These are phyloP conservation scores for Nectonema munidae DNA, from an alignment of 2,888 invertebrate genomes.

Conservation along the genomic window DNA sequence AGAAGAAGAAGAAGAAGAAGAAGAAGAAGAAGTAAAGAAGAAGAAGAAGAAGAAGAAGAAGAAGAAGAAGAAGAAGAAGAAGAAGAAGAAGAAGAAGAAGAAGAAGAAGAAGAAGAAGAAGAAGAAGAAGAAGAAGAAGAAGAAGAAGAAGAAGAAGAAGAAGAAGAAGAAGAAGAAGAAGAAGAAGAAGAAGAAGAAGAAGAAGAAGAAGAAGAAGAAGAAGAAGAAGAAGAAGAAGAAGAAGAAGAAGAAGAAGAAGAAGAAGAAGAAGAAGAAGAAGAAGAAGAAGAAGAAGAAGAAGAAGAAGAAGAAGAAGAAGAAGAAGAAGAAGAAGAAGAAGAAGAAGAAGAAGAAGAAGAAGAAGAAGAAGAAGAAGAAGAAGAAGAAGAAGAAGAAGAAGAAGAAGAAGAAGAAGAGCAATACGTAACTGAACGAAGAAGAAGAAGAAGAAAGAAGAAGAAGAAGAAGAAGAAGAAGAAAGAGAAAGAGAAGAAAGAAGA, in stretches of 20 bases:
- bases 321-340: slow-evolving; percentile 6
- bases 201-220: slow-evolving; percentile 7
- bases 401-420: slow-evolving; percentile 7
- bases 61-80: slow-evolving; percentile 11
- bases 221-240: slow-evolving; percentile 7
- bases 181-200: slow-evolving; percentile 8
- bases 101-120: slow-evolving; percentile 7
- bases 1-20: slow-evolving; percentile 13
- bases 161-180: background rate
- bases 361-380: slow-evolving; percentile 6
- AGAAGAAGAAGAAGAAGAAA: slow-evolving; percentile 11
- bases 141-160: background rate
- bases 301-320: slow-evolving; percentile 2
- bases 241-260: slow-evolving; percentile 2
- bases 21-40: slow-evolving; percentile 12
- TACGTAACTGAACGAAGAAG: slow-evolving; percentile 7
- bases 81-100: slow-evolving; percentile 11
- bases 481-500: slow-evolving; percentile 11
- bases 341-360: slow-evolving; percentile 8
- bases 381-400: slow-evolving; percentile 6
- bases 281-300: slow-evolving; percentile 7
- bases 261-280: slow-evolving; percentile 7
- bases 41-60: slow-evolving; percentile 10
- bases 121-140: slow-evolving; percentile 7
- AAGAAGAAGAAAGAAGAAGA: slow-evolving; percentile 13